A percentile compares a stretch with the other conserved stretches of the same genome.
Conservation (phyloP, 2,113 vertebrate species). For the Pseudopipra pipra region DNA sequence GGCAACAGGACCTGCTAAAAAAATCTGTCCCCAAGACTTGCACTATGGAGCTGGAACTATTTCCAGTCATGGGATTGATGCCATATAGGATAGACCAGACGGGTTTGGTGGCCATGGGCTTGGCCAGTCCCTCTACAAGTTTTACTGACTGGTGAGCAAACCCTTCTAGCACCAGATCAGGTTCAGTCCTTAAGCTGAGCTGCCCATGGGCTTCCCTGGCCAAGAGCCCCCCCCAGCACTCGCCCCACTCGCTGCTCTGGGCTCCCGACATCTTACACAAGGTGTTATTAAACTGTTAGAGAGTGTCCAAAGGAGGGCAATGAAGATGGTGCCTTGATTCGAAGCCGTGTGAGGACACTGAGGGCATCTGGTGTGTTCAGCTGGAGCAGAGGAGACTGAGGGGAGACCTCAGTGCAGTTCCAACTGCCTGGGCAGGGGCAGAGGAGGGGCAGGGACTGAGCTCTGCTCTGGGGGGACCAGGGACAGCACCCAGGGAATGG, state of each 20-base stretch:
- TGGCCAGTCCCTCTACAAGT: neutral
- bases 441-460: neutral
- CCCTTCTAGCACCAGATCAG: fast-evolving
- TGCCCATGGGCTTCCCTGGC: neutral
- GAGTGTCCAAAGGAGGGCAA: neutral
- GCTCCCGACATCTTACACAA: fast-evolving
- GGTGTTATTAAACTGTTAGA: neutral
- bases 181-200: neutral
- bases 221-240: neutral
- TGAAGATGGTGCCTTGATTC: neutral
- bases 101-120: neutral
- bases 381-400: neutral
- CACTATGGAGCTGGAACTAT: neutral
- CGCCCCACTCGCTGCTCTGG: neutral
- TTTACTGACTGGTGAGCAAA: neutral
- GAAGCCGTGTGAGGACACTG: neutral
- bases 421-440: neutral
- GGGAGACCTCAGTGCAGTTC: neutral
- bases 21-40: neutral
- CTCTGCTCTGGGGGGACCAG: neutral
- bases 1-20: neutral
- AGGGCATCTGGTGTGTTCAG: neutral
- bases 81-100: neutral
- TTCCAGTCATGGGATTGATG: neutral
- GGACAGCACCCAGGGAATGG: neutral